Conservation (phyloP, 1,140 invertebrate genomes). For the Euura saliciscinereae region DNA sequence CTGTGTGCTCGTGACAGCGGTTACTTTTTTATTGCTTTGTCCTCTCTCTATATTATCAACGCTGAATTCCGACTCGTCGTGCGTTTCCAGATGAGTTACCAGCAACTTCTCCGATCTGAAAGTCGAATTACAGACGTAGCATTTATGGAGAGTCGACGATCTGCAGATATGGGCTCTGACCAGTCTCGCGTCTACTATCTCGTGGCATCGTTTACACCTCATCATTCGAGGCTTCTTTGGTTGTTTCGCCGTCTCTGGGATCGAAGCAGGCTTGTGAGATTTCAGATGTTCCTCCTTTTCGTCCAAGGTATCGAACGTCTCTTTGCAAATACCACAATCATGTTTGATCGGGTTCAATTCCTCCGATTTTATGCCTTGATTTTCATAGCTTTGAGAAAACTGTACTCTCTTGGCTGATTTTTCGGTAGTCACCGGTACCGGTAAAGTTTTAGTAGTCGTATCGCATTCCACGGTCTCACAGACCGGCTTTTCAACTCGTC, state of each 20-base stretch:
- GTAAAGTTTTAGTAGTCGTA: conserved; percentile 11
- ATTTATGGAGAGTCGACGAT: conserved; percentile 34
- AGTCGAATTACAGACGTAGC: conserved; percentile 36
- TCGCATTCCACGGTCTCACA: conserved; percentile 9
- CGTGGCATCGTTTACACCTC: conserved; percentile 55
- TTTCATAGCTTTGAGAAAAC: conserved; percentile 8
- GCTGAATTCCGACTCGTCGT: conserved; percentile 32
- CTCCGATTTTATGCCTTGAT: conserved; percentile 9
- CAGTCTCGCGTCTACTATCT: conserved; percentile 47
- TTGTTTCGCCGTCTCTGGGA: conserved; percentile 17
- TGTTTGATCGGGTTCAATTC: conserved; percentile 31
- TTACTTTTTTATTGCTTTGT: background rate
- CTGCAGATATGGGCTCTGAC: conserved; percentile 50
- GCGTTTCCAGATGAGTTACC: conserved; percentile 32
- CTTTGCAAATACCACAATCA: conserved; percentile 45
- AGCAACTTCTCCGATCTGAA: conserved; percentile 41
- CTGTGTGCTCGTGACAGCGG: conserved; percentile 15
- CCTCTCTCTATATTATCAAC: conserved; percentile 18
- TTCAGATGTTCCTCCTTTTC: conserved; percentile 45
- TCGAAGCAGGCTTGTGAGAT: conserved; percentile 33
- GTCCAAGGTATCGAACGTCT: conserved; percentile 34
- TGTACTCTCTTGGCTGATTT: conserved; percentile 8
- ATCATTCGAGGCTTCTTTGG: conserved; percentile 40
- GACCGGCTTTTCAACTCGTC: conserved; percentile 1
- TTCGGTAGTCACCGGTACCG: conserved; percentile 13